Percentiles rank a stretch among this genome's conserved stretches.
Conservation (phyloP, 2,797 vertebrate genomes). For the Liparis tanakae region DNA sequence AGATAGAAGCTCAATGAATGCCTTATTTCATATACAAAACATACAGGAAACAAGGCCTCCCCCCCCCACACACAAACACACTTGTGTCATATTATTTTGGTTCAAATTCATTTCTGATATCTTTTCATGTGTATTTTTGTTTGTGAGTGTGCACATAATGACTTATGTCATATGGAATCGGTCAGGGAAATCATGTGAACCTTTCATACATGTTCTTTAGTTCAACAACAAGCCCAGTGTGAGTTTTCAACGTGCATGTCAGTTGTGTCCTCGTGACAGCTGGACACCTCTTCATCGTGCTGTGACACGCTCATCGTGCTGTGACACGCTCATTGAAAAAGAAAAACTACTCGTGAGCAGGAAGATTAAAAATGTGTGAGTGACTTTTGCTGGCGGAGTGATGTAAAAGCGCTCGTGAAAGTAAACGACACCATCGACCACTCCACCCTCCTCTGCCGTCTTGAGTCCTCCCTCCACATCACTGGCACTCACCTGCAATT, state of each 20-base stretch:
- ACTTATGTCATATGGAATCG: not conserved
- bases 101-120: conserved; percentile 39
- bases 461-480: too few relatives aligned
- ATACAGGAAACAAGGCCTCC: too few relatives aligned
- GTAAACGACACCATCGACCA: too few relatives aligned
- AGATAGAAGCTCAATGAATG: conserved; percentile 67
- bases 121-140: not conserved
- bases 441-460: too few relatives aligned
- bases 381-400: too few relatives aligned
- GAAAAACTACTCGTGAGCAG: too few relatives aligned
- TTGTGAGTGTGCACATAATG: not conserved
- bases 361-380: too few relatives aligned
- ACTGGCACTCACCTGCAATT: too few relatives aligned
- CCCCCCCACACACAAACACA: conserved; percentile 12
- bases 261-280: conserved; percentile 32
- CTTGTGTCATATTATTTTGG: conserved; percentile 32
- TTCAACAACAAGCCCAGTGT: not conserved
- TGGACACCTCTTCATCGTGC: not conserved
- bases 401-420: too few relatives aligned
- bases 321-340: conserved; percentile 14
- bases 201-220: conserved; percentile 23
- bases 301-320: conserved; percentile 32
- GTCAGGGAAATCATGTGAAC: conserved; percentile 15
- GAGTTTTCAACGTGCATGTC: conserved; percentile 20
- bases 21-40: conserved; percentile 50